A percentile compares a stretch with the other conserved stretches of the same genome.
Conservation (phyloP, 2,113 vertebrate species). For the Poeciliopsis prolifica region DNA sequence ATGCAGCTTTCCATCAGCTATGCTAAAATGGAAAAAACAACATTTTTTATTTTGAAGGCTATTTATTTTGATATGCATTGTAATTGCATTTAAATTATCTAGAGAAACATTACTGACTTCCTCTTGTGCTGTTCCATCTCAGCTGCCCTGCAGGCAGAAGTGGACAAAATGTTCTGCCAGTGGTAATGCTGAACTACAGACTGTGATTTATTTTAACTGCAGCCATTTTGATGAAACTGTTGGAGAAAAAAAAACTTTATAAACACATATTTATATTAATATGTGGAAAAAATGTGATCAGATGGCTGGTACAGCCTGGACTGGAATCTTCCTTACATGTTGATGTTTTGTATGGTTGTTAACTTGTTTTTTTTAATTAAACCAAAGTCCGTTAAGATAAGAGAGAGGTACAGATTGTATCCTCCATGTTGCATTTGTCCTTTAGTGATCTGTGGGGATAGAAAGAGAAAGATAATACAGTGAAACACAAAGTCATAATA, state of each 20-base stretch:
- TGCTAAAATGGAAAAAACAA: neutral
- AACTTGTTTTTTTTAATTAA: too few species aligned
- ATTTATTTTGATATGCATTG: neutral
- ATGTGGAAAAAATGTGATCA: neutral
- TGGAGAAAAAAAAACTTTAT: neutral
- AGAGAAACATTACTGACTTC: neutral
- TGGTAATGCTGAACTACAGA: neutral
- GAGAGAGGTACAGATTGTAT: neutral
- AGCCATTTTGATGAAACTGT: neutral
- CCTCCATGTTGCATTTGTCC: neutral
- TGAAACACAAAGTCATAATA: neutral
- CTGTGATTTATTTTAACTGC: neutral
- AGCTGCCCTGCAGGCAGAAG: neutral
- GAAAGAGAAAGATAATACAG: neutral
- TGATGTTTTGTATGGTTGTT: too few species aligned
- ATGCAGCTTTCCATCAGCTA: neutral
- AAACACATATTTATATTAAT: neutral
- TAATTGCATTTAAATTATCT: constrained; percentile 2
- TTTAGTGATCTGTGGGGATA: neutral
- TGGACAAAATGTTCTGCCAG: neutral
- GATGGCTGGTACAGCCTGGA: neutral
- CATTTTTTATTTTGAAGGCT: neutral
- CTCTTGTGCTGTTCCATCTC: neutral
- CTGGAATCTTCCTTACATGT: too few species aligned
- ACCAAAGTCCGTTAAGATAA: too few species aligned